Evolutionary conservation across 2,113 vertebrate species (phyloP).

Genomic region (Balaeniceps rex): DNA sequence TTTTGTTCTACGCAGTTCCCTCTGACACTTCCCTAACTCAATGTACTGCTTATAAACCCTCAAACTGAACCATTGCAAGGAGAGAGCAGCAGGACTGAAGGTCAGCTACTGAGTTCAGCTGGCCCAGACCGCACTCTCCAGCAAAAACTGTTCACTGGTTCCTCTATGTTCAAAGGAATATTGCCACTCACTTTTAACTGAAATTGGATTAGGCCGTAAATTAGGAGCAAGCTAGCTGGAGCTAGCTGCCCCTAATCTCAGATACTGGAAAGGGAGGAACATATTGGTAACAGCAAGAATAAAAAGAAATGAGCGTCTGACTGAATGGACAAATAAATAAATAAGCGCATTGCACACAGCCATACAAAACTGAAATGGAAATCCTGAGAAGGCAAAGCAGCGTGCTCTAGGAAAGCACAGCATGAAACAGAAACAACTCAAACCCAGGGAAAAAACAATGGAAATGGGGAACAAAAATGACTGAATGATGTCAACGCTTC

Average conservation of each 20-base stretch:
- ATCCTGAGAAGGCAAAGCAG: neutral
- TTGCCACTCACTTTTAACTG: neutral
- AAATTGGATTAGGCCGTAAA: neutral
- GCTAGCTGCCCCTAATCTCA: neutral
- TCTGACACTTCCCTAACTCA: neutral
- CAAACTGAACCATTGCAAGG: neutral
- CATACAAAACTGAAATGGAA: neutral
- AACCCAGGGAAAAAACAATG: neutral
- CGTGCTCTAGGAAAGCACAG: neutral
- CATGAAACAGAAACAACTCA: neutral
- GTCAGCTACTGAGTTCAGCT: neutral
- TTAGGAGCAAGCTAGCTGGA: neutral
- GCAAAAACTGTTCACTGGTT: neutral
- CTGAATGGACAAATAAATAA: neutral
- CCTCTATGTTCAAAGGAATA: neutral
- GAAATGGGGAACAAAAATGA: neutral
- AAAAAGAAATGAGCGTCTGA: neutral
- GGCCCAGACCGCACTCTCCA: neutral
- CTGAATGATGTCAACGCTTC: neutral
- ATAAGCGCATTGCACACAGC: neutral
- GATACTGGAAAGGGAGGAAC: neutral
- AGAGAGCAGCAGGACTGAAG: neutral
- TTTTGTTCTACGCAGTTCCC: neutral
- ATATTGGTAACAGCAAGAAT: neutral
- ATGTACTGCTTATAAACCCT: neutral